Evolutionary conservation across 2,888 invertebrate species (phyloP).

Genomic region (Encarsia formosa): DNA sequence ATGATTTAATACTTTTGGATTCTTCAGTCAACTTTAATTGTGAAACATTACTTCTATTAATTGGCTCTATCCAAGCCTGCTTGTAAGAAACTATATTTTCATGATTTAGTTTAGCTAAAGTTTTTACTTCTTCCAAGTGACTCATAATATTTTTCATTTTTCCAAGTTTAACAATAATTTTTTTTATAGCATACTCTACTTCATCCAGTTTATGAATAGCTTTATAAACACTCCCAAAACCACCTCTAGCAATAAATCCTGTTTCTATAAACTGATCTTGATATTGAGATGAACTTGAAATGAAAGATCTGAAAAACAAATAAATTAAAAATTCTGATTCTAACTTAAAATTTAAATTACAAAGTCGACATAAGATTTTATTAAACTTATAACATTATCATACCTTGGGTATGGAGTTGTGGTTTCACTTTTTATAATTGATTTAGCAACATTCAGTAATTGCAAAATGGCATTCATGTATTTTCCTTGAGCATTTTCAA

Average conservation of each 20-base stretch:
- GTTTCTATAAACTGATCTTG: conserved; percentile 65
- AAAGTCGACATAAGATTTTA: not conserved
- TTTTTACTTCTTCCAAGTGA: conserved; percentile 74
- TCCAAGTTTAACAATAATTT: conserved; percentile 64
- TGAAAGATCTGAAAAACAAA: conserved; percentile 28
- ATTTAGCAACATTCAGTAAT: conserved; percentile 60
- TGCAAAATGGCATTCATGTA: conserved; percentile 66
- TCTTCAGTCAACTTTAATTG: conserved; percentile 4
- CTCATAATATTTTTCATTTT: conserved; percentile 62
- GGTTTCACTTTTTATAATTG: conserved; percentile 35
- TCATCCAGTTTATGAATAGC: conserved; percentile 73
- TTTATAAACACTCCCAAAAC: conserved; percentile 73
- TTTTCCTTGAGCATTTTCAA: conserved; percentile 65
- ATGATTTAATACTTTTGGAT: not conserved
- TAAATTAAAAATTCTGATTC: not conserved
- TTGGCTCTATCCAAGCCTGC: conserved; percentile 75
- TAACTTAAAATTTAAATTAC: not conserved
- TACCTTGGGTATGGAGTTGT: conserved; percentile 37
- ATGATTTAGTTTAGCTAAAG: conserved; percentile 73
- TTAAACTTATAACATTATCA: not conserved
- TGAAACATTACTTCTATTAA: not conserved
- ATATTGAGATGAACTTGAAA: conserved; percentile 62
- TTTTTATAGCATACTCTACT: conserved; percentile 76
- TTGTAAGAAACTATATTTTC: conserved; percentile 79
- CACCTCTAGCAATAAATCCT: conserved; percentile 67